Evolutionary conservation across 2,113 vertebrate species (phyloP).

Genomic region (Siphamia tubifer): DNA sequence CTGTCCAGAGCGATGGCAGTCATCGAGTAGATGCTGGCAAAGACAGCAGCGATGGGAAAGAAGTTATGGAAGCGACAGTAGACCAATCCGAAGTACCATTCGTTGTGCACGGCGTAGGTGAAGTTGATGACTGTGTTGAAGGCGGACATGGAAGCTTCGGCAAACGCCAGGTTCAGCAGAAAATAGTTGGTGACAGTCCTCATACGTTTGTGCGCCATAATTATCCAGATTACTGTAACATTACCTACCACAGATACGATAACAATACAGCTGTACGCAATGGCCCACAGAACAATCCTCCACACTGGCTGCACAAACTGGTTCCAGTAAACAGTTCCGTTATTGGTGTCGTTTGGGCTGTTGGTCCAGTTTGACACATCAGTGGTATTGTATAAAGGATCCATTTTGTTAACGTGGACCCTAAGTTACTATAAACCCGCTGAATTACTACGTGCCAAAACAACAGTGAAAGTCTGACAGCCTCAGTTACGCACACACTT

Average conservation of each 20-base stretch:
- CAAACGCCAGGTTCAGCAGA: conserved; percentile 93
- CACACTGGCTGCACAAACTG: conserved; percentile 91
- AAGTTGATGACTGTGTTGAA: conserved; percentile 98
- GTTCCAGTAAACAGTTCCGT: conserved; percentile 75
- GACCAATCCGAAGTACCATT: conserved; percentile 92
- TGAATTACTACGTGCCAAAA: neutral
- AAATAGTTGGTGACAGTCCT: conserved; percentile 98
- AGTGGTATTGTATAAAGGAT: conserved; percentile 69
- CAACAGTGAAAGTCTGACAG: neutral
- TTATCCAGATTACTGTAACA: conserved; percentile 95
- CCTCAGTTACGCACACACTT: neutral
- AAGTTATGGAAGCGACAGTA: conserved; percentile 99
- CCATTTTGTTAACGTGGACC: conserved; percentile 54
- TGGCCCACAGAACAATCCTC: conserved; percentile 93
- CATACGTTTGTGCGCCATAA: conserved; percentile 95
- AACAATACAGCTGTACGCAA: conserved; percentile 89
- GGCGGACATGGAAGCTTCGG: conserved; percentile 94
- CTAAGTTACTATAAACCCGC: neutral
- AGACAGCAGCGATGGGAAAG: conserved; percentile 95
- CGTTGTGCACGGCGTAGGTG: conserved; percentile 91
- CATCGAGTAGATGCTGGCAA: conserved; percentile 98
- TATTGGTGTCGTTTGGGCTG: conserved; percentile 53
- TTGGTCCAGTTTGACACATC: conserved; percentile 60
- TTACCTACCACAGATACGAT: conserved; percentile 93
- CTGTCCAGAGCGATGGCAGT: conserved; percentile 94